These are phyloP conservation scores for Drosophila dunni DNA, from an alignment of 1,140 invertebrate species.

Conservation along the genomic window DNA sequence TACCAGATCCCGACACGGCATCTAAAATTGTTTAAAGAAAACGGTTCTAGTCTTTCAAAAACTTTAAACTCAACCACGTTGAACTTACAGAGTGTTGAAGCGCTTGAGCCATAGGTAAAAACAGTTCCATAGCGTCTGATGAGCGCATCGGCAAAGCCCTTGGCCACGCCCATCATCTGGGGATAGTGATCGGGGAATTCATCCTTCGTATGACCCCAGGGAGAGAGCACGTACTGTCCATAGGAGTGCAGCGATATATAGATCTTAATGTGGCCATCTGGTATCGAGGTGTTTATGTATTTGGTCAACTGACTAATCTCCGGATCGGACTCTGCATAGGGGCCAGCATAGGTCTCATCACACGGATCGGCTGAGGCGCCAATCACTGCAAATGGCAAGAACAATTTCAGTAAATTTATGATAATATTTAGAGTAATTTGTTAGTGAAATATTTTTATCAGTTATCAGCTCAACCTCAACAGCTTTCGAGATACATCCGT, in stretches of 20 bases:
- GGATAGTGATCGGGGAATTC: constrained; percentile 86
- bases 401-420: too few relatives aligned
- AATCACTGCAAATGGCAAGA: constrained; percentile 45
- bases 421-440: too few relatives aligned
- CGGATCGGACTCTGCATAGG: constrained; percentile 86
- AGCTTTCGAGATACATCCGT: too few relatives aligned
- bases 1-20: constrained; percentile 86
- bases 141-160: constrained; percentile 84
- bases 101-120: constrained; percentile 85
- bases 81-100: constrained; percentile 85
- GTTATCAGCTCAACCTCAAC: too few relatives aligned
- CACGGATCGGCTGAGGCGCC: constrained; percentile 87
- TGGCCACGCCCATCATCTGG: constrained; percentile 85
- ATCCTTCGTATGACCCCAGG: constrained; percentile 80
- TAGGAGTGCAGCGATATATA: constrained; percentile 86
- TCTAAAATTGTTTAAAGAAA: constrained; percentile 64
- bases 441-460: too few relatives aligned
- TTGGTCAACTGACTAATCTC: constrained; percentile 85
- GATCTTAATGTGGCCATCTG: constrained; percentile 80
- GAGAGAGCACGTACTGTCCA: constrained; percentile 85
- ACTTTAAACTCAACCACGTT: not conserved
- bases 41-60: not conserved
- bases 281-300: constrained; percentile 76
- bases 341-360: constrained; percentile 86
- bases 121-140: constrained; percentile 81